Conservation (phyloP, 53 echinoderm and acorn worm genomes). For the Mesocentrotus franciscanus region DNA sequence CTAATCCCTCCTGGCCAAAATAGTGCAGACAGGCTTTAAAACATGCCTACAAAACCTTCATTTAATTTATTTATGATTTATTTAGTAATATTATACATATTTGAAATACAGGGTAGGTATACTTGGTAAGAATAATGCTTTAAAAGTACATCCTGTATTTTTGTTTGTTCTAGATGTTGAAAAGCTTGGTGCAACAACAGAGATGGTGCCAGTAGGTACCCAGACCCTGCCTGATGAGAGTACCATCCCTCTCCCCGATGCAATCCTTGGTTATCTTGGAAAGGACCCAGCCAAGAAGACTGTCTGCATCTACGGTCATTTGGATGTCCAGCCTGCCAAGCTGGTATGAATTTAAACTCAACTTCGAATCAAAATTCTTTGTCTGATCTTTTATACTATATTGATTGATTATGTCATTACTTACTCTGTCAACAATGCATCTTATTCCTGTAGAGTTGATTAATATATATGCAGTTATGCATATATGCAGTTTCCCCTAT, state of each 20-base stretch:
- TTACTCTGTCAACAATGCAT: background rate
- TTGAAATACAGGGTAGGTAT: no score
- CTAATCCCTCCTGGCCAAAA: no score
- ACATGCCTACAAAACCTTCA: no score
- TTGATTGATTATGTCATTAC: background rate
- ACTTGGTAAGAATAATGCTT: no score
- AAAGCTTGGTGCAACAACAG: slow-evolving; percentile 69
- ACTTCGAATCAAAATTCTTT: no score
- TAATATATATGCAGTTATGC: no score
- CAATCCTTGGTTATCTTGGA: slow-evolving; percentile 90
- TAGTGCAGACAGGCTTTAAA: no score
- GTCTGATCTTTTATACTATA: background rate
- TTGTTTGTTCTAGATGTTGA: slow-evolving; percentile 65
- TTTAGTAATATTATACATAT: no score
- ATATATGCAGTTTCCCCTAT: no score
- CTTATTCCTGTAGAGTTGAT: no score
- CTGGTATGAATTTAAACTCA: slow-evolving; percentile 59
- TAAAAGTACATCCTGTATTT: background rate
- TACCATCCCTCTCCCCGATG: slow-evolving; percentile 79
- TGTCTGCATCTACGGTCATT: slow-evolving; percentile 91
- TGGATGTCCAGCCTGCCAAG: slow-evolving; percentile 97
- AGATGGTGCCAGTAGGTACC: slow-evolving; percentile 62
- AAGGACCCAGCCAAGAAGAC: slow-evolving; percentile 93
- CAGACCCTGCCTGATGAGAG: slow-evolving; percentile 77
- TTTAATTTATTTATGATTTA: no score